A percentile compares a stretch with the other conserved stretches of the same genome.
Conservation (phyloP, 1,140 invertebrate genomes). For the Tribolium castaneum region DNA sequence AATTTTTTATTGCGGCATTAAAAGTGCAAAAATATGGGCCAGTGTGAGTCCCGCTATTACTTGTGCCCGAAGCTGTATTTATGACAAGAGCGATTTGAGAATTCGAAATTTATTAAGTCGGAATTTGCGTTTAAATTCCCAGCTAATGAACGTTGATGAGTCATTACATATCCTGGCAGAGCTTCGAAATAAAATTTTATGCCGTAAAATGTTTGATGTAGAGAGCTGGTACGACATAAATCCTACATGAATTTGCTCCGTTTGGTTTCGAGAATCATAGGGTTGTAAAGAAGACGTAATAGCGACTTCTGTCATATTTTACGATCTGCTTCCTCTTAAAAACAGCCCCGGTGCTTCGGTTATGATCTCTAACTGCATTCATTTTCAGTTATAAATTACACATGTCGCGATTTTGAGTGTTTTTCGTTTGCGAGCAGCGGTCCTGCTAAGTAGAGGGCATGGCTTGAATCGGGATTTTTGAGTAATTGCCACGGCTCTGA, state of each 20-base stretch:
- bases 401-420: not conserved
- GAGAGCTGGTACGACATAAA: not conserved
- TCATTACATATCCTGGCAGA: not conserved
- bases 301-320: not conserved
- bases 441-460: constrained; percentile 5
- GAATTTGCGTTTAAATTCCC: not conserved
- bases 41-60: constrained; percentile 38
- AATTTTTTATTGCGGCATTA: constrained; percentile 44
- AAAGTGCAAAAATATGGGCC: constrained; percentile 37
- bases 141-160: not conserved
- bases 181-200: not conserved
- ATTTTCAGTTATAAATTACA: too few species aligned
- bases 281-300: not conserved
- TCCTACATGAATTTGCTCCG: not conserved
- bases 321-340: not conserved
- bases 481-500: constrained; percentile 8
- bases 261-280: not conserved
- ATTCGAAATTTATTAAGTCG: constrained; percentile 3
- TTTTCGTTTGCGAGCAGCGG: not conserved
- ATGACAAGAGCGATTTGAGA: constrained; percentile 10
- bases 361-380: too few species aligned
- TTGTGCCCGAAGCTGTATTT: constrained; percentile 34
- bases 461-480: constrained; percentile 5
- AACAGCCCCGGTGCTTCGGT: too few species aligned
- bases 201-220: not conserved